Conservation (phyloP, 2,113 vertebrate genomes). For the Gopherus flavomarginatus region DNA sequence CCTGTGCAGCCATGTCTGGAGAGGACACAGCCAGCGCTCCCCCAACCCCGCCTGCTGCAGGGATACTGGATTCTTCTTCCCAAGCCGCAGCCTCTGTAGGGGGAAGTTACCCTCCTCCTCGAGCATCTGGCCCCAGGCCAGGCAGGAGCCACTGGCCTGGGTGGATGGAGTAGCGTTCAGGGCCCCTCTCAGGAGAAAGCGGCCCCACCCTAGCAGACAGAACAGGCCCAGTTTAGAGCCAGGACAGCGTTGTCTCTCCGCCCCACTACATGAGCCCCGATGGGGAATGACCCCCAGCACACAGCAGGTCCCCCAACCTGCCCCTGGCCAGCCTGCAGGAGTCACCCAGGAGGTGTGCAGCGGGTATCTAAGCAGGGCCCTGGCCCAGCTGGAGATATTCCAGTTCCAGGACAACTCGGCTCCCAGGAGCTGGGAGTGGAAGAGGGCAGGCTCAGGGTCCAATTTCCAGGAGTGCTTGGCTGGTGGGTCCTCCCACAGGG, state of each 20-base stretch:
- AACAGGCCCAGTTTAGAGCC: not conserved
- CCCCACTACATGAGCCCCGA: no score
- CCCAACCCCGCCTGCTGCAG: not conserved
- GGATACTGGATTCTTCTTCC: not conserved
- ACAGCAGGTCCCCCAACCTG: no score
- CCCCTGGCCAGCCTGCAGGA: not conserved
- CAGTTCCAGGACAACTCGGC: not conserved
- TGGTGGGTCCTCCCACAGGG: no score
- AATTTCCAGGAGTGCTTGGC: not conserved
- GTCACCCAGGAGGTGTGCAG: no score
- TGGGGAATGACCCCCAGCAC: not conserved
- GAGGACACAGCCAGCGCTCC: not conserved
- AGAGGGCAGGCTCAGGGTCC: not conserved
- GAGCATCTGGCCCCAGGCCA: not conserved
- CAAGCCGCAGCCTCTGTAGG: not conserved
- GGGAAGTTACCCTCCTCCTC: not conserved
- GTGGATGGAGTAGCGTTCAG: not conserved
- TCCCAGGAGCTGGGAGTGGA: not conserved
- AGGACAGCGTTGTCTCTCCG: not conserved
- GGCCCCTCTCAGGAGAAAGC: not conserved
- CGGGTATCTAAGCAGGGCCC: not conserved
- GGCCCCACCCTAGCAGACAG: not conserved
- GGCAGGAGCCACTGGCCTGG: not conserved
- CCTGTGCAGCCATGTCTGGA: not conserved
- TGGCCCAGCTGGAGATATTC: no score